Evolutionary conservation across 2,888 invertebrate species (phyloP).

Genomic region (Malthinus flaveolus): DNA sequence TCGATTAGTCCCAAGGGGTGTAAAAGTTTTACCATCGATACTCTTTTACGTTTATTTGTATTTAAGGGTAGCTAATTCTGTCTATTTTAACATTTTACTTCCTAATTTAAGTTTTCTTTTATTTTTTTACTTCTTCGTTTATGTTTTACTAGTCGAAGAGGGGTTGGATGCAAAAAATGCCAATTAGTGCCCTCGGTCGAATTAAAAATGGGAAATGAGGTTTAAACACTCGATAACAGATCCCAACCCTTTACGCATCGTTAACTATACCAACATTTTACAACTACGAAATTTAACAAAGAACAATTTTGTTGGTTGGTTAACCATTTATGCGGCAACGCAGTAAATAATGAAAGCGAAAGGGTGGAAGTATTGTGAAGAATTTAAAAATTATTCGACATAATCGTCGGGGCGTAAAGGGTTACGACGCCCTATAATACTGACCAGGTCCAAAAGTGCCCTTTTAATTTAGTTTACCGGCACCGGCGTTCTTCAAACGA

Average conservation of each 20-base stretch:
- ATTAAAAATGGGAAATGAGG: no score
- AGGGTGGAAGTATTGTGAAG: slow-evolving; percentile 14
- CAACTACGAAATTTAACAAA: slow-evolving; percentile 16
- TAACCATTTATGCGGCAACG: slow-evolving; percentile 22
- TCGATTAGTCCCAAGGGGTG: no score
- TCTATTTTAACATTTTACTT: no score
- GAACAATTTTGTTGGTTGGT: slow-evolving; percentile 16
- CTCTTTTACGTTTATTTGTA: no score
- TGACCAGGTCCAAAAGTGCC: background rate
- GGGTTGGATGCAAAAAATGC: no score
- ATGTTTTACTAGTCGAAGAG: no score
- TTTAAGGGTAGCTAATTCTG: no score
- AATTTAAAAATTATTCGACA: slow-evolving; percentile 16
- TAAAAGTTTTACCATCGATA: no score
- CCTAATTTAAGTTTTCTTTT: no score
- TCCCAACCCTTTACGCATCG: background rate
- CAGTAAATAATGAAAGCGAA: slow-evolving; percentile 19
- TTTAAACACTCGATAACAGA: background rate
- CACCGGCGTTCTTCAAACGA: background rate
- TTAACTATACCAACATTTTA: slow-evolving; percentile 4
- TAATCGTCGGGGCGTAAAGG: slow-evolving; percentile 25
- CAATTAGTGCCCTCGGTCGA: no score
- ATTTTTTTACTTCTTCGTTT: no score
- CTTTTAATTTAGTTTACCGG: background rate
- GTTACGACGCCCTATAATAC: slow-evolving; percentile 9